Evolutionary conservation across 1,140 invertebrate species (phyloP).

Genomic region (Ganaspis sp.): DNA sequence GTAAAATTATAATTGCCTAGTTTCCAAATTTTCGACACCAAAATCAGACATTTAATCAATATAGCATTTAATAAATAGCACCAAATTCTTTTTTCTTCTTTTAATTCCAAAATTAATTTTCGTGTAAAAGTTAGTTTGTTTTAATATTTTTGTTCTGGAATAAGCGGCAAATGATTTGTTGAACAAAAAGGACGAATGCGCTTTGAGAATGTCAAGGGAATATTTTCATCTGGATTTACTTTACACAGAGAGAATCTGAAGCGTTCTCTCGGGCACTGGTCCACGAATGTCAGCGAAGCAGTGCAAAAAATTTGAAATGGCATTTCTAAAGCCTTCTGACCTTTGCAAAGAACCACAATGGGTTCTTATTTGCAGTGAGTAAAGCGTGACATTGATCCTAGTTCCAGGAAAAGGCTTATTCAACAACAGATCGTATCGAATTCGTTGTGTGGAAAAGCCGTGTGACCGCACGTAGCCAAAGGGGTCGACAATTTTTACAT

Average conservation of each 20-base stretch:
- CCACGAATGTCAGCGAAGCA: not conserved
- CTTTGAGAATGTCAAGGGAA: no score
- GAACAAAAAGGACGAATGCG: no score
- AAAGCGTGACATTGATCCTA: slow-evolving; percentile 20
- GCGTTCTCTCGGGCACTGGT: not conserved
- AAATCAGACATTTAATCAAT: no score
- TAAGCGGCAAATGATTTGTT: no score
- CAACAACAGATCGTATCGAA: slow-evolving; percentile 8
- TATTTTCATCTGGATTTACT: no score
- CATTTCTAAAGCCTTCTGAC: slow-evolving; percentile 2
- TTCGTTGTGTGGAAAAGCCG: not conserved
- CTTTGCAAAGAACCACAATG: slow-evolving; percentile 7
- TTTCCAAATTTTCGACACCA: no score
- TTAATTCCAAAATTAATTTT: no score
- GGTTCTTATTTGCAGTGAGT: not conserved
- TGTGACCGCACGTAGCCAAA: not conserved
- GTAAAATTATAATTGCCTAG: no score
- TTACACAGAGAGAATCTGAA: not conserved
- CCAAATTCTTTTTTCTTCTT: no score
- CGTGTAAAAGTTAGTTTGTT: no score
- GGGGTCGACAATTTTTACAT: not conserved
- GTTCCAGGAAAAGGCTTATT: slow-evolving; percentile 10
- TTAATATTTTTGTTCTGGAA: no score
- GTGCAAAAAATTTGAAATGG: not conserved
- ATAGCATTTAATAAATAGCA: no score